phyloP scores from a whole-genome alignment of 2,113 vertebrate genomes.

The Lamprotornis superbus region DNA sequence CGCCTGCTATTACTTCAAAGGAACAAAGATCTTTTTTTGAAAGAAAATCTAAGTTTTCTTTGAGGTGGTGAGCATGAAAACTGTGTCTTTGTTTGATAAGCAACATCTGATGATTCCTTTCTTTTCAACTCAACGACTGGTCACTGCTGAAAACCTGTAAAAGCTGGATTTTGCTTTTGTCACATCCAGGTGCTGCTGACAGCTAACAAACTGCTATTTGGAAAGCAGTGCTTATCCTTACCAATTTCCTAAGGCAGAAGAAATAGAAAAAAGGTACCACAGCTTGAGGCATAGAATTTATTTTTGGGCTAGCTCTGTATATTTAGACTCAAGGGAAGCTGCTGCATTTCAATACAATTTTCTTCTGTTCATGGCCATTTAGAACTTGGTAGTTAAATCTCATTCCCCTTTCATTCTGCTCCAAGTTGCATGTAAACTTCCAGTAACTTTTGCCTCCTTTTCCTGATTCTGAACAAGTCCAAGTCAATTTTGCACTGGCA shows the following conservation, averaged over 20 bases:
- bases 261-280: neutral
- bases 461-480: neutral
- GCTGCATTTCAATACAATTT: neutral
- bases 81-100: conserved; percentile 69
- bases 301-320: neutral
- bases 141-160: neutral
- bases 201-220: conserved; percentile 56
- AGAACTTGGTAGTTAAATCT: neutral
- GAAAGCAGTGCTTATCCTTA: neutral
- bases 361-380: neutral
- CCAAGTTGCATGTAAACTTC: neutral
- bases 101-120: conserved; percentile 56
- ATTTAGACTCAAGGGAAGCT: neutral
- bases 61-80: conserved; percentile 64
- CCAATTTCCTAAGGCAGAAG: neutral
- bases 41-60: conserved; percentile 63
- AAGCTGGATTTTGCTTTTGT: conserved; percentile 41
- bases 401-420: neutral
- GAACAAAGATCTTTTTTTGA: conserved; percentile 52
- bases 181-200: conserved; percentile 30
- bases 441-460: neutral
- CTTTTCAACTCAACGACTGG: conserved; percentile 49
- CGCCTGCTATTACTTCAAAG: conserved; percentile 66
- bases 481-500: neutral
- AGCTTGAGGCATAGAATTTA: neutral